Evolutionary conservation across 2,888 invertebrate genomes (phyloP).

Genomic region (Synergus umbraculus): DNA sequence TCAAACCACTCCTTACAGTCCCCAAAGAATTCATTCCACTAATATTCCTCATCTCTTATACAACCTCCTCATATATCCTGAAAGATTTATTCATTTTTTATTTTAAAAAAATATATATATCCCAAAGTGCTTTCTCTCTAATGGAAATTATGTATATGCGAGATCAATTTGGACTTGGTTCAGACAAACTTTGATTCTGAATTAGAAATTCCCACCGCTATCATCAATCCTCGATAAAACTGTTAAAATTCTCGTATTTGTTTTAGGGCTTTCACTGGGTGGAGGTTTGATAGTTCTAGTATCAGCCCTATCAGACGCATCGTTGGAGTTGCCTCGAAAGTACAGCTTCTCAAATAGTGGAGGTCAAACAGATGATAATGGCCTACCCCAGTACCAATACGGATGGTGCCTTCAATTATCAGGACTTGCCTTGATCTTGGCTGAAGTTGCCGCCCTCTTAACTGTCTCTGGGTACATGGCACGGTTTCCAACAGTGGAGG

Average conservation of each 20-base stretch:
- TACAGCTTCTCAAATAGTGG: slow-evolving; percentile 68
- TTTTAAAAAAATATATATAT: no score
- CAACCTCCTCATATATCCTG: no score
- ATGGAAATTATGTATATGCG: no score
- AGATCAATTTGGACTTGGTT: neutral
- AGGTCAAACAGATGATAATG: slow-evolving; percentile 70
- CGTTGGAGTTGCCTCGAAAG: slow-evolving; percentile 77
- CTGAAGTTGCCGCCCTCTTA: slow-evolving; percentile 81
- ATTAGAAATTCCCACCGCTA: neutral
- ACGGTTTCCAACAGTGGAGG: slow-evolving; percentile 81
- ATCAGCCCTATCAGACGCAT: slow-evolving; percentile 81
- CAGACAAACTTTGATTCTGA: neutral
- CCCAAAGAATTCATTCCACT: neutral
- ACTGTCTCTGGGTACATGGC: slow-evolving; percentile 81
- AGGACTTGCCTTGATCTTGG: slow-evolving; percentile 80
- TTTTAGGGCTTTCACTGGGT: slow-evolving; percentile 81
- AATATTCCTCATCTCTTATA: slow-evolving; percentile 14
- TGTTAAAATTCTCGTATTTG: slow-evolving; percentile 47
- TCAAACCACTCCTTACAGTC: neutral
- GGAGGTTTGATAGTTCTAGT: slow-evolving; percentile 82
- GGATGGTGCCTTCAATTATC: slow-evolving; percentile 83
- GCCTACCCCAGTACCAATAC: slow-evolving; percentile 79
- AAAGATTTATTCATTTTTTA: no score
- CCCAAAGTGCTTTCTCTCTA: no score
- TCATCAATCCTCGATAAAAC: neutral